phyloP scores from a whole-genome alignment of 2,113 vertebrate species.

The Clupea harengus region DNA sequence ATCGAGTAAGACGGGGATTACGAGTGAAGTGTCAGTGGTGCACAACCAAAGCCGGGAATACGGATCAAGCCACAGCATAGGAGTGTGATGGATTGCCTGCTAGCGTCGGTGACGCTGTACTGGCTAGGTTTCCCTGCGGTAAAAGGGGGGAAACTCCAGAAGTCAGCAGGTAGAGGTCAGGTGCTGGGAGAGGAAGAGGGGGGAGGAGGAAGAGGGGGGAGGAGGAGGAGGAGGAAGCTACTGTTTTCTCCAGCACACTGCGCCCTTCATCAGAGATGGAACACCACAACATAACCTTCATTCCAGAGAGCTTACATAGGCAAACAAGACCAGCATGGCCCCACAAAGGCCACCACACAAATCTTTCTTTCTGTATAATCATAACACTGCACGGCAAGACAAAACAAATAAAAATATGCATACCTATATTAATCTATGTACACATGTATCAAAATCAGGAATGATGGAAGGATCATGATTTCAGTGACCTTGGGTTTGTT shows the following conservation, averaged over 20 bases:
- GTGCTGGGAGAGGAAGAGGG: not conserved
- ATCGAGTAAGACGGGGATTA: too few species aligned
- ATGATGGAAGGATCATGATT: not conserved
- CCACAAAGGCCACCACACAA: conserved; percentile 11
- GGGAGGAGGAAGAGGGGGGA: too few species aligned
- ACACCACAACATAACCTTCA: conserved; percentile 66
- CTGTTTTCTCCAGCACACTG: conserved; percentile 58
- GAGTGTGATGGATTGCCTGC: conserved; percentile 25
- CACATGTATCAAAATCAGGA: too few species aligned
- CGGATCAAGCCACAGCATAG: not conserved
- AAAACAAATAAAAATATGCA: not conserved
- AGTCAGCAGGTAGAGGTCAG: conserved; percentile 52
- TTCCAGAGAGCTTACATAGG: conserved; percentile 55
- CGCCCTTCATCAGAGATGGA: conserved; percentile 61
- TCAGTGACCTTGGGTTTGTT: not conserved
- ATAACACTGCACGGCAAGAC: not conserved
- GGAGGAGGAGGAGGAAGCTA: conserved; percentile 38
- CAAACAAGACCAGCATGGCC: conserved; percentile 47
- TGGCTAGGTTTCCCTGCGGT: conserved; percentile 46
- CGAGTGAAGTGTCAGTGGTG: not conserved
- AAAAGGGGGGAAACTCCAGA: conserved; percentile 33
- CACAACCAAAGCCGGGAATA: conserved; percentile 9
- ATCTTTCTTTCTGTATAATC: not conserved
- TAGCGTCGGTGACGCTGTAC: conserved; percentile 37
- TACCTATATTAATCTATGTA: not conserved